These are phyloP conservation scores for Catharus minimus DNA, from an alignment of 2,113 vertebrate species.

Conservation along the genomic window DNA sequence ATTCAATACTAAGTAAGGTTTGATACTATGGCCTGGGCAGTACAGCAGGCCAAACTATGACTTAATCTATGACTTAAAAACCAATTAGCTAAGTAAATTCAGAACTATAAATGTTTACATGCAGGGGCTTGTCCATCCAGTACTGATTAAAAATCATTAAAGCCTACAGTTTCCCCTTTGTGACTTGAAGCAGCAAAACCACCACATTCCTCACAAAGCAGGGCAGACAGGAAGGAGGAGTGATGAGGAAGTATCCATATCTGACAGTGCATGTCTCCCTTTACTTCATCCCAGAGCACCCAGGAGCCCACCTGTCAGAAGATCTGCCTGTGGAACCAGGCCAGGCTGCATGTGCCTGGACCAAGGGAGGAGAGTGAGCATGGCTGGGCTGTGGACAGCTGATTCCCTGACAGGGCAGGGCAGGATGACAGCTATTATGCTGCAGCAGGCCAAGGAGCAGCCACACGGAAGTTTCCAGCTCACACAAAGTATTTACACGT, in stretches of 20 bases:
- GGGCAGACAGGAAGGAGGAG: not conserved
- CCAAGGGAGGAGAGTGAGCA: not conserved
- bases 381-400: not conserved
- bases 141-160: not conserved
- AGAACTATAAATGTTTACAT: not conserved
- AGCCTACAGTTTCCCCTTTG: not conserved
- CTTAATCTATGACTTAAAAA: constrained; percentile 24
- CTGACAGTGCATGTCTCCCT: not conserved
- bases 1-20: constrained; percentile 14
- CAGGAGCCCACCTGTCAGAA: not conserved
- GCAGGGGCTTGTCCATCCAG: not conserved
- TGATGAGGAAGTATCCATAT: not conserved
- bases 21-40: not conserved
- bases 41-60: not conserved
- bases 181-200: not conserved
- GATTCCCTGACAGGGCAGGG: fast-evolving
- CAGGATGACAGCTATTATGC: not conserved
- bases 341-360: fast-evolving
- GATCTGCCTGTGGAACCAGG: not conserved
- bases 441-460: not conserved
- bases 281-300: not conserved
- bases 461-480: not conserved
- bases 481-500: not conserved
- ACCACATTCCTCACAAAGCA: not conserved
- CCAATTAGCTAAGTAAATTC: not conserved